Evolutionary conservation across 1,140 invertebrate species (phyloP).

Genomic region (Meloidogyne hapla): DNA sequence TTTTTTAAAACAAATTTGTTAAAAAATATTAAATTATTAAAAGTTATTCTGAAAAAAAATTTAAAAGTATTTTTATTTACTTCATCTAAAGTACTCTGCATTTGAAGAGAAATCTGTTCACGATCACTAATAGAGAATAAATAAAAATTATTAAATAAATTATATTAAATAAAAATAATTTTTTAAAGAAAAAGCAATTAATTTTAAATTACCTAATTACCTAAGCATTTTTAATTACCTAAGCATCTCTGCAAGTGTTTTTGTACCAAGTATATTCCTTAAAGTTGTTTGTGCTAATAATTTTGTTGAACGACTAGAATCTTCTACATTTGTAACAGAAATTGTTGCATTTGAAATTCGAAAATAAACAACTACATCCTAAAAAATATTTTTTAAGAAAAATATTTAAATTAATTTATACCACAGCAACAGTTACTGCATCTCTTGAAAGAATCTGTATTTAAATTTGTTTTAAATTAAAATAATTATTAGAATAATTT

Average conservation of each 20-base stretch:
- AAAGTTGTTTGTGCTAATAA: conserved; percentile 80
- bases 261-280: conserved; percentile 82
- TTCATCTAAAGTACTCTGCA: conserved; percentile 65
- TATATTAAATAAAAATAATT: conserved; percentile 50
- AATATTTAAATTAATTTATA: neutral
- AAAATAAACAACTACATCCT: conserved; percentile 82
- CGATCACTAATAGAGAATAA: conserved; percentile 67
- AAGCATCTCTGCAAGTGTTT: conserved; percentile 68
- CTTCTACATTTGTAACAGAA: conserved; percentile 75
- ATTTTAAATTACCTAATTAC: neutral
- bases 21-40: neutral
- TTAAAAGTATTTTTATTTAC: conserved; percentile 61
- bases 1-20: neutral
- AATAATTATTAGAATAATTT: conserved; percentile 2
- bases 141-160: too few relatives aligned
- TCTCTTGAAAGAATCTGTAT: conserved; percentile 70
- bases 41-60: neutral
- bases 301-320: conserved; percentile 80
- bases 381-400: neutral
- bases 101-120: conserved; percentile 60
- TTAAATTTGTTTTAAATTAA: neutral
- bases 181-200: conserved; percentile 6
- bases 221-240: neutral
- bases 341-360: conserved; percentile 78
- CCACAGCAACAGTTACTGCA: conserved; percentile 64